A percentile compares a stretch with the other conserved stretches of the same genome.
phyloP scores from a whole-genome alignment of 2,797 vertebrate species.

The Podarcis lilfordi region DNA sequence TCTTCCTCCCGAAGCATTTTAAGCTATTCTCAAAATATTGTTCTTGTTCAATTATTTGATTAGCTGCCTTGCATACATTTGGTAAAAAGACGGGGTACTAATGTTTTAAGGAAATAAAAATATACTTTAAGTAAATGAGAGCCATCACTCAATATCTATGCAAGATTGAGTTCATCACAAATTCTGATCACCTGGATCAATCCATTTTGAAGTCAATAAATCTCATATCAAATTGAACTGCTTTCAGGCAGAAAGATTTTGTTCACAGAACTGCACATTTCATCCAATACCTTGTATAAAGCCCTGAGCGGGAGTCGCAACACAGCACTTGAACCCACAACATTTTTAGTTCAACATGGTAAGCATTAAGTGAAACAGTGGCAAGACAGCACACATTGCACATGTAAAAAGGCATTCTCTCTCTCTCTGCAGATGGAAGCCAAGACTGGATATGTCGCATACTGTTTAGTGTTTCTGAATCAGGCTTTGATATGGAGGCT shows the following conservation, averaged over 20 bases:
- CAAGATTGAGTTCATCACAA: background rate
- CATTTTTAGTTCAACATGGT: background rate
- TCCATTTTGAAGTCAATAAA: background rate
- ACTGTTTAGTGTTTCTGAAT: constrained; percentile 32
- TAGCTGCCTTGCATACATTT: background rate
- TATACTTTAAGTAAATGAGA: background rate
- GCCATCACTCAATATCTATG: background rate
- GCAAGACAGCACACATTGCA: background rate
- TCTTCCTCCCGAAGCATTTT: background rate
- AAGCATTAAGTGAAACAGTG: background rate
- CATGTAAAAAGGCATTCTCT: background rate
- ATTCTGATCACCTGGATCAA: background rate
- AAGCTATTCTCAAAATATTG: background rate
- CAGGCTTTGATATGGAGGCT: constrained; percentile 17
- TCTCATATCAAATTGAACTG: background rate
- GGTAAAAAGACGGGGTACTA: background rate
- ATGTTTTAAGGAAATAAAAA: background rate
- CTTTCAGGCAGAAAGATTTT: background rate
- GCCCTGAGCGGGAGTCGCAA: background rate
- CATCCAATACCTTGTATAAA: background rate
- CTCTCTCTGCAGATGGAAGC: background rate
- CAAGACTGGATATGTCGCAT: background rate
- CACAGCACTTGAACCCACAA: background rate
- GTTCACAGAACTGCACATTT: background rate
- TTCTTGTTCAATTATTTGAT: background rate